Conservation (phyloP, 2,888 invertebrate species). For the Cotesia congregata region DNA sequence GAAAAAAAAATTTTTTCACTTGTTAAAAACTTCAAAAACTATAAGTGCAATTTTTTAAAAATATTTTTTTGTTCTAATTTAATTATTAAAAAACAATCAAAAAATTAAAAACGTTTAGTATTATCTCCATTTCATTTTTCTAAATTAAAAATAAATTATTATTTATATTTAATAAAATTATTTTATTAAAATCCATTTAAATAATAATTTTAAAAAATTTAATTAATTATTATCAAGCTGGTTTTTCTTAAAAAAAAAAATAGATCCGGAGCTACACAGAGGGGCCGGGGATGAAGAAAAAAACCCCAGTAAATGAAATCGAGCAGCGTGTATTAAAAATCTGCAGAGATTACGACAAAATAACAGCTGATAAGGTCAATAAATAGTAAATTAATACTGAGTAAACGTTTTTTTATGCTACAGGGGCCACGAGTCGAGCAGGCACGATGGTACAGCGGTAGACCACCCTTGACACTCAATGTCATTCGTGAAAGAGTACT, state of each 20-base stretch:
- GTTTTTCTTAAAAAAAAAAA: background rate
- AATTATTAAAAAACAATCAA: no score
- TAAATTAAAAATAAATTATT: no score
- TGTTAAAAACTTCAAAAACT: no score
- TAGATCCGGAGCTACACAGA: background rate
- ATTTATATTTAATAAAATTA: no score
- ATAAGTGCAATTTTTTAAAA: no score
- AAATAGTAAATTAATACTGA: slow-evolving; percentile 62
- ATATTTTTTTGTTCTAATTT: no score
- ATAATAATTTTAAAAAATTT: no score
- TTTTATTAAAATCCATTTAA: no score
- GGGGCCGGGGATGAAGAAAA: slow-evolving; percentile 61
- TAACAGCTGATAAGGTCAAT: slow-evolving; percentile 84
- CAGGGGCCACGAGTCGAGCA: slow-evolving; percentile 75
- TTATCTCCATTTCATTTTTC: no score
- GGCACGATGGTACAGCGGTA: slow-evolving; percentile 81
- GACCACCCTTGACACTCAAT: slow-evolving; percentile 84
- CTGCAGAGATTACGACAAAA: slow-evolving; percentile 90
- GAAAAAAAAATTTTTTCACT: no score
- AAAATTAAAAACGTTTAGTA: no score
- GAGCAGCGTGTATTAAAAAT: slow-evolving; percentile 89
- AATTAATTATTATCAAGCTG: no score
- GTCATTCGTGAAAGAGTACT: slow-evolving; percentile 90
- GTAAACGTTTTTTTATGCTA: slow-evolving; percentile 65
- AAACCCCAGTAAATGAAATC: slow-evolving; percentile 78